These are phyloP conservation scores for Lepetodrilus schrolli DNA, from an alignment of 2,888 invertebrate genomes.

Conservation along the genomic window DNA sequence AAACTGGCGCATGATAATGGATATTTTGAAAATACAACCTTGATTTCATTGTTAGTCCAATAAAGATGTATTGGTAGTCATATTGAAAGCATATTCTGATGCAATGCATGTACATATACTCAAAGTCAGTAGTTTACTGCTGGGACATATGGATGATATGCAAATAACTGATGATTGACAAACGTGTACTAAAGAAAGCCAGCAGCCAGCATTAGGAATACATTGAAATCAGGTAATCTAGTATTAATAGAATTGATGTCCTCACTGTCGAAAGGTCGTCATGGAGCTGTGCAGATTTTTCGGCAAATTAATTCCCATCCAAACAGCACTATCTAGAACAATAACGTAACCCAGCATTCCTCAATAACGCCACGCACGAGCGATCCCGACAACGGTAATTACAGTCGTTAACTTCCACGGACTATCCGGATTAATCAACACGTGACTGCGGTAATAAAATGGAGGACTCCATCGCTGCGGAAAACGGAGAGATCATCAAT, in stretches of 20 bases:
- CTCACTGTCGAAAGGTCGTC: neutral
- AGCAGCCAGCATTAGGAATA: too few species aligned
- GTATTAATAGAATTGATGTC: neutral
- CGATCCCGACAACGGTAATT: slow-evolving; percentile 8
- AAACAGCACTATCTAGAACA: neutral
- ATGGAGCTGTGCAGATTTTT: neutral
- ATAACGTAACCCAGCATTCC: neutral
- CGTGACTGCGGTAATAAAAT: neutral
- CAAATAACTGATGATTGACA: too few species aligned
- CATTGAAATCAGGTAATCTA: neutral
- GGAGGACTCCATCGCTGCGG: neutral
- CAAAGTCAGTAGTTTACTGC: neutral
- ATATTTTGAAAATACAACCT: too few species aligned
- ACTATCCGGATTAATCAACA: neutral
- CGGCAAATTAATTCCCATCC: neutral
- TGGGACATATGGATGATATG: too few species aligned
- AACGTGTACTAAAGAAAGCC: too few species aligned
- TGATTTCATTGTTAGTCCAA: neutral
- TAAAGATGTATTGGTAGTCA: too few species aligned
- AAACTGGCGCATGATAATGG: too few species aligned
- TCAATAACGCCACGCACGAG: neutral
- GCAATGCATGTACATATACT: neutral
- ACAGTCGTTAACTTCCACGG: neutral
- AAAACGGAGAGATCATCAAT: neutral
- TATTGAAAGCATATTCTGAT: neutral